These are phyloP conservation scores for Amblyopsis hoosieri DNA, from an alignment of 2,797 vertebrate genomes.

Conservation along the genomic window DNA sequence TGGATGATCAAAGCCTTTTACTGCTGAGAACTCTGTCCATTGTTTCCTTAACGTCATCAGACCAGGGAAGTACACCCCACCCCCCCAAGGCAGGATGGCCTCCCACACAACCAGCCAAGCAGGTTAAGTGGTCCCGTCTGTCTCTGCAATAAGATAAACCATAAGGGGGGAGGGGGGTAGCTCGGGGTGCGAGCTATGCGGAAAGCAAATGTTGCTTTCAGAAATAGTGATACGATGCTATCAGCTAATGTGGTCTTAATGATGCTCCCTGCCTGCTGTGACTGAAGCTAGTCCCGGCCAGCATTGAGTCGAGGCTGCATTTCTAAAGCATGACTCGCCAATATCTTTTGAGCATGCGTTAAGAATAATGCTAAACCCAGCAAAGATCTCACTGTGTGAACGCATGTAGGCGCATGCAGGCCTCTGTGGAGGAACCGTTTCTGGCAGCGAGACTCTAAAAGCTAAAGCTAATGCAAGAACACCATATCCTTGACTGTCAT, in stretches of 20 bases:
- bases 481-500: slow-evolving; percentile 33
- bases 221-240: slow-evolving; percentile 30
- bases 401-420: slow-evolving; percentile 15
- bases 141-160: slow-evolving; percentile 27
- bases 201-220: not conserved
- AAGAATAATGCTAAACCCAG: slow-evolving; percentile 21
- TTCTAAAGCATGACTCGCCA: slow-evolving; percentile 22
- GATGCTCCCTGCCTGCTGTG: slow-evolving; percentile 17
- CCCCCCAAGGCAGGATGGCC: slow-evolving; percentile 36
- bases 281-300: slow-evolving; percentile 21
- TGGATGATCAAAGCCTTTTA: slow-evolving; percentile 59
- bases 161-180: slow-evolving; percentile 21
- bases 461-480: slow-evolving; percentile 30
- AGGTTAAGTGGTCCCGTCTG: slow-evolving; percentile 49
- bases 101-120: slow-evolving; percentile 11
- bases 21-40: slow-evolving; percentile 18
- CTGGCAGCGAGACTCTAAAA: slow-evolving; percentile 19
- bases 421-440: slow-evolving; percentile 2
- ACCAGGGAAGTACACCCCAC: slow-evolving; percentile 43
- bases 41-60: slow-evolving; percentile 41
- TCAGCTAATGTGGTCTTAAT: not conserved
- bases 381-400: not conserved
- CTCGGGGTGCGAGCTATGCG: slow-evolving; percentile 13
- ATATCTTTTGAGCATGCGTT: slow-evolving; percentile 18
- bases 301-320: slow-evolving; percentile 13